phyloP scores from a whole-genome alignment of 2,113 vertebrate genomes.

The Corvus moneduloides region DNA sequence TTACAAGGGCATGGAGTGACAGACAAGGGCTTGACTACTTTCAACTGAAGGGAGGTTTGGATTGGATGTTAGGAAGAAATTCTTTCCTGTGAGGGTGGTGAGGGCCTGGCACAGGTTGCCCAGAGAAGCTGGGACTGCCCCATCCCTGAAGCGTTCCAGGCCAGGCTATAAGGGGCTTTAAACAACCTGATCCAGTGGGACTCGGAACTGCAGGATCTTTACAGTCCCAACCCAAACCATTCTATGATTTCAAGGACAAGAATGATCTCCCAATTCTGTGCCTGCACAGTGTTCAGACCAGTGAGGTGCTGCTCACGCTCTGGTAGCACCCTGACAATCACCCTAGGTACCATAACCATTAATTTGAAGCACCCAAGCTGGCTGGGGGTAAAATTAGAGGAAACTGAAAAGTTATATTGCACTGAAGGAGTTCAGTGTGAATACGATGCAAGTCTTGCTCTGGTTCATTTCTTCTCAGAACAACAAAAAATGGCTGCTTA shows the following conservation, averaged over 20 bases:
- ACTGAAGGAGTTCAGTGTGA: neutral
- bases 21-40: neutral
- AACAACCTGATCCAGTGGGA: neutral
- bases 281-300: neutral
- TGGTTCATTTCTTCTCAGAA: neutral
- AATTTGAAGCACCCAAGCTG: neutral
- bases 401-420: neutral
- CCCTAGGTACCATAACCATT: neutral
- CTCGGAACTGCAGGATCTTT: too few relatives aligned
- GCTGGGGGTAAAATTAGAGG: neutral
- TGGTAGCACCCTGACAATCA: neutral
- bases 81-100: neutral
- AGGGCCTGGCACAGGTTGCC: neutral
- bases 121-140: neutral
- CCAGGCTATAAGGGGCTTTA: neutral
- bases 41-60: neutral
- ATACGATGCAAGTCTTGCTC: neutral
- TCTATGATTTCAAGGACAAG: neutral
- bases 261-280: neutral
- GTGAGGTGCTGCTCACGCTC: neutral
- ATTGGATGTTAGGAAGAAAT: neutral
- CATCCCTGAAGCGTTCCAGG: neutral
- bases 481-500: neutral
- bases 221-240: neutral
- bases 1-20: neutral